Percentiles rank a stretch among this genome's conserved stretches.
Evolutionary conservation across 1,140 invertebrate species (phyloP).

Genomic region (Dendroctonus ponderosae): DNA sequence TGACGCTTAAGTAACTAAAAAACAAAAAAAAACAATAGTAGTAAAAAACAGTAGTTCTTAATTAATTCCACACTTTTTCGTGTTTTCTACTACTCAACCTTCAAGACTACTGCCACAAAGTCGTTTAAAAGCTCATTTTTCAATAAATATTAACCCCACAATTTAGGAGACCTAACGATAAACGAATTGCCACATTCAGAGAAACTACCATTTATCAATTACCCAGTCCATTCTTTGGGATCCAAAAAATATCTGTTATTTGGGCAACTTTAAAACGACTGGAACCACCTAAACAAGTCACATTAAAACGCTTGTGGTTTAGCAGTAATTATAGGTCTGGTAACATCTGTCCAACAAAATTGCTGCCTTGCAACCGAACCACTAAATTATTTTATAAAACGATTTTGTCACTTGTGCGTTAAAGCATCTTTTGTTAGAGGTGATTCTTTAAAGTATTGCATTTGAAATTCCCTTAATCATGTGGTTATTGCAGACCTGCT

Average conservation of each 20-base stretch:
- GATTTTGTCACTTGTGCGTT: conserved; percentile 6
- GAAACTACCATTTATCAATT: neutral
- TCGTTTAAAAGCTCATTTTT: too few species aligned
- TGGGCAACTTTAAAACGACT: neutral
- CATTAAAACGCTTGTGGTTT: conserved; percentile 22
- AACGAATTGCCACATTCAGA: too few species aligned
- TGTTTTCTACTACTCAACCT: too few species aligned
- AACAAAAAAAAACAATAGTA: too few species aligned
- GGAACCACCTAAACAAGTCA: conserved; percentile 5
- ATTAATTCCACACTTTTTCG: too few species aligned
- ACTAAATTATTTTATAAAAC: conserved; percentile 18
- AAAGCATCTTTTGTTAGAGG: neutral
- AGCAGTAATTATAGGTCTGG: conserved; percentile 13
- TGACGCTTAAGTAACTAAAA: too few species aligned
- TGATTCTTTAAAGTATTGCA: neutral
- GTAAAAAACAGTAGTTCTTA: too few species aligned
- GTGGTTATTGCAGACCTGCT: too few species aligned
- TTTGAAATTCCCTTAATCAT: neutral
- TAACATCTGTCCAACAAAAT: conserved; percentile 23
- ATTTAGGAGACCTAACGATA: too few species aligned
- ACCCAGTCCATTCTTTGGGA: neutral
- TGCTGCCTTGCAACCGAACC: conserved; percentile 2
- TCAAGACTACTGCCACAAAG: too few species aligned
- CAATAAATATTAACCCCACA: too few species aligned
- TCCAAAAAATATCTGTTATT: too few species aligned